A percentile compares a stretch with the other conserved stretches of the same genome.
These are phyloP conservation scores for Phyllopteryx taeniolatus DNA, from an alignment of 2,113 vertebrate genomes.

Conservation along the genomic window DNA sequence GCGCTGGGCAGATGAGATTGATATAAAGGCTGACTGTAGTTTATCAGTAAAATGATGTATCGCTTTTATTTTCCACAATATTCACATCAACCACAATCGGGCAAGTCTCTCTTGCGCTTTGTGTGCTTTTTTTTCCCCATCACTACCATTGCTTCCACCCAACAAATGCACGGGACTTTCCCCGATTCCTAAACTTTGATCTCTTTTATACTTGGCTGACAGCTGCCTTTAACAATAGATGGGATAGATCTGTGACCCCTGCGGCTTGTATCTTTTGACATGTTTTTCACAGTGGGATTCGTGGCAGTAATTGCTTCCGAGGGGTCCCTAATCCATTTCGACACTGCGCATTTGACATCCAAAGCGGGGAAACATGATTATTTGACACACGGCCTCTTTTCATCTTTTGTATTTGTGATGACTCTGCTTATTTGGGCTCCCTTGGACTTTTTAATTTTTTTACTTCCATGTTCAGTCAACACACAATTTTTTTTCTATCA, in stretches of 20 bases:
- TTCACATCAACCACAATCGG: background rate
- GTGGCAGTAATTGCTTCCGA: slow-evolving; percentile 62
- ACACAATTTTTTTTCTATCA: background rate
- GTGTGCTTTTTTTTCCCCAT: background rate
- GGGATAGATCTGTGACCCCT: slow-evolving; percentile 45
- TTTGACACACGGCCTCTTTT: slow-evolving; percentile 65
- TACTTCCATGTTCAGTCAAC: background rate
- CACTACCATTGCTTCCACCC: background rate
- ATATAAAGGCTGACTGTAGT: too few species aligned
- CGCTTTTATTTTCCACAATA: background rate
- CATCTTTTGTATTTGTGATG: slow-evolving; percentile 41
- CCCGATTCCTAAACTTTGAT: slow-evolving; percentile 15
- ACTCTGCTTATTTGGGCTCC: slow-evolving; percentile 54
- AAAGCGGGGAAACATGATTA: slow-evolving; percentile 52
- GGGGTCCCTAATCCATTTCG: slow-evolving; percentile 62
- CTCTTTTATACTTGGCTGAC: slow-evolving; percentile 25
- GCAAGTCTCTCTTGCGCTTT: background rate
- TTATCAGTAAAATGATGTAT: too few species aligned
- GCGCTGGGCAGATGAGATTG: too few species aligned
- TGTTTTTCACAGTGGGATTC: slow-evolving; percentile 54
- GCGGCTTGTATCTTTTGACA: slow-evolving; percentile 54
- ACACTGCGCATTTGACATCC: slow-evolving; percentile 34
- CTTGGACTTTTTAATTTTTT: slow-evolving; percentile 28
- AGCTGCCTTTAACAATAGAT: slow-evolving; percentile 30
- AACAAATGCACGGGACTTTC: background rate